These are phyloP conservation scores for Allophyes oxyacanthae DNA, from an alignment of 2,888 invertebrate species.

Conservation along the genomic window DNA sequence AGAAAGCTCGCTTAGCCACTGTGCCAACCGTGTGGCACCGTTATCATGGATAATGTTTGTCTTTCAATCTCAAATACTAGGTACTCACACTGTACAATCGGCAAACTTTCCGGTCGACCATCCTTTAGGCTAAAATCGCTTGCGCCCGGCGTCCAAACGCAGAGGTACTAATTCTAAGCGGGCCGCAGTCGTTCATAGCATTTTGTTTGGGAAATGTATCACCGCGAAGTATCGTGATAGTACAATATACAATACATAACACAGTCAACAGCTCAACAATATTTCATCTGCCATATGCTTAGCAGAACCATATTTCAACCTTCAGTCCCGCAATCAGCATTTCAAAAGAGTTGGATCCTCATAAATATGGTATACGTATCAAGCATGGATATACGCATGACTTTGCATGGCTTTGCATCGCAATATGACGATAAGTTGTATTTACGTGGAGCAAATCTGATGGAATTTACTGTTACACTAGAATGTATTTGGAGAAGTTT, in stretches of 20 bases:
- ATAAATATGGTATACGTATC: constrained; percentile 77
- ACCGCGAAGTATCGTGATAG: too few relatives aligned
- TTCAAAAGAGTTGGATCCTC: constrained; percentile 70
- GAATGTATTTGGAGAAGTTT: too few relatives aligned
- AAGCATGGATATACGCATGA: constrained; percentile 61
- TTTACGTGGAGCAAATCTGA: constrained; percentile 59
- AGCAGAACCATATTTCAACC: constrained; percentile 57
- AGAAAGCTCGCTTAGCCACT: too few relatives aligned
- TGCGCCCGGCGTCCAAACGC: too few relatives aligned
- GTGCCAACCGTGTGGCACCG: constrained; percentile 28
- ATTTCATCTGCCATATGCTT: constrained; percentile 56
- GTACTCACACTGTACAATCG: too few relatives aligned
- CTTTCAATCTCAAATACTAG: background rate
- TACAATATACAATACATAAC: constrained; percentile 33
- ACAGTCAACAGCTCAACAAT: constrained; percentile 38
- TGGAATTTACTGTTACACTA: constrained; percentile 34
- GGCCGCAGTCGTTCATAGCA: too few relatives aligned
- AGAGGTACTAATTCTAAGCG: too few relatives aligned
- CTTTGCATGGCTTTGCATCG: constrained; percentile 66
- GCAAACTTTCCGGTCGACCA: too few relatives aligned
- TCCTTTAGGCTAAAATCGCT: too few relatives aligned
- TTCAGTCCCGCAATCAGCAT: constrained; percentile 63
- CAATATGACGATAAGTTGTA: constrained; percentile 64
- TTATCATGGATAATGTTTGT: constrained; percentile 29
- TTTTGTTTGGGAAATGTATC: too few relatives aligned